Percentiles rank a stretch among this genome's conserved stretches.
Conservation (phyloP, 2,797 vertebrate species). For the Halcyon badia region DNA sequence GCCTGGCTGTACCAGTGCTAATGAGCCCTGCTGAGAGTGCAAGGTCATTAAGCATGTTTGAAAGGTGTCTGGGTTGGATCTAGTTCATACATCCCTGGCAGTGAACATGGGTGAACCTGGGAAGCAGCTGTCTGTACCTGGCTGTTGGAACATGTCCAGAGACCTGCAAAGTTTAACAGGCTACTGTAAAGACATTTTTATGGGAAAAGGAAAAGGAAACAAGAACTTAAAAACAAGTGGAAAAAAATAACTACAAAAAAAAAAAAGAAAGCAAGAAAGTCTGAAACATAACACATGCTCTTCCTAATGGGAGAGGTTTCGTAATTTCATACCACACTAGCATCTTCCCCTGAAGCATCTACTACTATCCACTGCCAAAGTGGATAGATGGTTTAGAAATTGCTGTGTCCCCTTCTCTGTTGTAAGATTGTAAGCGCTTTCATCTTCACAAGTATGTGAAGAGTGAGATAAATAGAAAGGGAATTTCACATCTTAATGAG, state of each 20-base stretch:
- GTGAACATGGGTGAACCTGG: neutral
- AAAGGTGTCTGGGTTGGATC: neutral
- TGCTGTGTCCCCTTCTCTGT: neutral
- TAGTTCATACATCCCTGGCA: neutral
- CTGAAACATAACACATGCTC: neutral
- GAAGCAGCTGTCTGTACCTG: neutral
- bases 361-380: neutral
- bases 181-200: neutral
- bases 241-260: no score
- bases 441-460: neutral
- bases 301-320: neutral
- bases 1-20: neutral
- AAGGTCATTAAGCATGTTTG: neutral
- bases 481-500: neutral
- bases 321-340: neutral
- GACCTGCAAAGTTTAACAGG: neutral
- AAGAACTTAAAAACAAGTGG: neutral
- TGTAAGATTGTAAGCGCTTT: neutral
- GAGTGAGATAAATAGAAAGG: neutral
- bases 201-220: neutral
- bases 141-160: neutral
- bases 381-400: neutral
- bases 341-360: neutral
- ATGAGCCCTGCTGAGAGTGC: slow-evolving; percentile 3
- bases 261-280: neutral